Conservation (phyloP, 2,888 invertebrate genomes). For the Hermaeophaga mercurialis region DNA sequence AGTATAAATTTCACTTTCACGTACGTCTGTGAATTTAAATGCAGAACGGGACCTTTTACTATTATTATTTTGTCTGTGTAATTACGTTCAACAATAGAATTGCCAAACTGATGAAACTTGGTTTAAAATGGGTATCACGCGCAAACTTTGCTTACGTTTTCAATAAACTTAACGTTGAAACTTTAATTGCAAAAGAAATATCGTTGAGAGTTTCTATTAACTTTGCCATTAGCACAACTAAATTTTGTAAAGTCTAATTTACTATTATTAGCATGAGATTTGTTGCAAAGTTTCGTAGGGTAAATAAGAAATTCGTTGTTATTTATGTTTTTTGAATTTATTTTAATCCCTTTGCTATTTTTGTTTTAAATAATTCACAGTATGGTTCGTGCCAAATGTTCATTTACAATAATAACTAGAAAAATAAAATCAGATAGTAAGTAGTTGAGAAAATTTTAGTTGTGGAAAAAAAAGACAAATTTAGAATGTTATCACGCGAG, state of each 20-base stretch:
- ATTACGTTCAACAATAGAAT: conserved; percentile 39
- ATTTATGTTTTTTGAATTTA: too few species aligned
- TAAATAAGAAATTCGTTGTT: too few species aligned
- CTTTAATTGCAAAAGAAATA: conserved; percentile 44
- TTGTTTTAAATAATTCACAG: too few species aligned
- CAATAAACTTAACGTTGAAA: conserved; percentile 43
- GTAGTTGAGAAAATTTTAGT: too few species aligned
- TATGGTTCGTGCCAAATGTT: too few species aligned
- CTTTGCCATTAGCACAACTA: conserved; percentile 33
- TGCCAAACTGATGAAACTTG: conserved; percentile 38
- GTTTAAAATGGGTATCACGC: conserved; percentile 35
- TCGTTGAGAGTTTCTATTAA: conserved; percentile 38
- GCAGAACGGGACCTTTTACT: conserved; percentile 17
- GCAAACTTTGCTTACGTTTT: conserved; percentile 43
- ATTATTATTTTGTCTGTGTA: conserved; percentile 32
- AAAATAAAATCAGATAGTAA: too few species aligned
- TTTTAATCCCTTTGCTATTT: too few species aligned
- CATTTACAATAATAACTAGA: too few species aligned
- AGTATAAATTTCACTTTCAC: conserved; percentile 16
- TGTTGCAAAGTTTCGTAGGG: too few species aligned
- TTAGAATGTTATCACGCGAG: too few species aligned
- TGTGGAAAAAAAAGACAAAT: too few species aligned
- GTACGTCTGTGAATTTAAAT: conserved; percentile 18
- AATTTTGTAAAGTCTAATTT: conserved; percentile 32
- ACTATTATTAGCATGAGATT: conserved; percentile 23